A percentile compares a stretch with the other conserved stretches of the same genome.
Conservation (phyloP, 2,888 invertebrate genomes). For the Trichogramma dendrolimi region DNA sequence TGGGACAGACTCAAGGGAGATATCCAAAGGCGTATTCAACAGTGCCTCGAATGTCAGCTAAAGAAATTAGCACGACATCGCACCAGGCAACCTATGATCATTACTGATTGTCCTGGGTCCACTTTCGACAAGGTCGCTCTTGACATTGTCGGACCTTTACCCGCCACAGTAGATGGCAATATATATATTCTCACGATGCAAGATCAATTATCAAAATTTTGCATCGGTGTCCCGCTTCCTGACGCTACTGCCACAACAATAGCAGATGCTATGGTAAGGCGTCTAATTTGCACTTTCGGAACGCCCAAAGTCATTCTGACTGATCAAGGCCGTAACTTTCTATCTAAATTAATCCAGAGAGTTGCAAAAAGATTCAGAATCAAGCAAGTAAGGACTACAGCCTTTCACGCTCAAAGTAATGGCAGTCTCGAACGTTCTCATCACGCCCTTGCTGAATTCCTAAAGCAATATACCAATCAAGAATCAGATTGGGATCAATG, state of each 20-base stretch:
- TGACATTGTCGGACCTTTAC: neutral
- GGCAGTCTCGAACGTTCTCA: neutral
- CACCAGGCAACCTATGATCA: neutral
- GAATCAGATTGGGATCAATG: slow-evolving; percentile 4
- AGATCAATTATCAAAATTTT: neutral
- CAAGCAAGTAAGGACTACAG: neutral
- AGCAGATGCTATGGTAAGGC: neutral
- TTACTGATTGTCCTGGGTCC: neutral
- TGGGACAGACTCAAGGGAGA: neutral
- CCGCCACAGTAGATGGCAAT: neutral
- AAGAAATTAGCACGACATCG: neutral
- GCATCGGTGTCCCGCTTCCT: neutral
- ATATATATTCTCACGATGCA: neutral
- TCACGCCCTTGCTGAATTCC: neutral
- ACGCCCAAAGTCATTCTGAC: neutral
- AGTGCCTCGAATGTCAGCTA: neutral
- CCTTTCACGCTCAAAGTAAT: neutral
- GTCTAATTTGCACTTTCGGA: neutral
- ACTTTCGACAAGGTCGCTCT: neutral
- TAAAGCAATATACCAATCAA: neutral
- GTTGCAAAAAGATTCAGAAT: neutral
- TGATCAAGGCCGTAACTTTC: neutral
- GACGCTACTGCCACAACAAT: neutral
- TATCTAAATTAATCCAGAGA: neutral
- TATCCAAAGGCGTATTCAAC: neutral